Conservation (phyloP, 2,113 vertebrate genomes). For the Zapornia atra region DNA sequence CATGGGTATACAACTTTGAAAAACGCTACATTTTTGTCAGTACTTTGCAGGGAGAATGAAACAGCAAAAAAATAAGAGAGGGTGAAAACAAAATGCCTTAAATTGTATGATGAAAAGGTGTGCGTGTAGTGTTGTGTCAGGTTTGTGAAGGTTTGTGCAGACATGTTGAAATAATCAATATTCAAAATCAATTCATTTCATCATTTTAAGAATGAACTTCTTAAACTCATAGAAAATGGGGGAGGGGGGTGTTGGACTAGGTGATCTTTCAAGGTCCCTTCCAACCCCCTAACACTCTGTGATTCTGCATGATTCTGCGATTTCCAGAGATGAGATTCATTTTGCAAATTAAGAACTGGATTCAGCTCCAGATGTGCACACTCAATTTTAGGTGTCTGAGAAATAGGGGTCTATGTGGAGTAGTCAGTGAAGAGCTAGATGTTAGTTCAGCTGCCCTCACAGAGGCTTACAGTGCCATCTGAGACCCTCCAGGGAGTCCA, state of each 20-base stretch:
- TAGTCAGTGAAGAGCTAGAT: background rate
- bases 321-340: background rate
- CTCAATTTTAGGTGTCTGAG: background rate
- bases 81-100: conserved; percentile 63
- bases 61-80: background rate
- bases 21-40: background rate
- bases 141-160: background rate
- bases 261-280: too few relatives aligned
- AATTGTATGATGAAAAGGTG: background rate
- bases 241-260: too few relatives aligned
- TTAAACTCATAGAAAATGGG: background rate
- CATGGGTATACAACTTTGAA: background rate
- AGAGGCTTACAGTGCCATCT: background rate
- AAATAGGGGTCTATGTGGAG: background rate
- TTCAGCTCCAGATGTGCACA: background rate
- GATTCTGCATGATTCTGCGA: too few relatives aligned
- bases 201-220: background rate
- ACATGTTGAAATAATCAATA: background rate
- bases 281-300: too few relatives aligned
- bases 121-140: background rate
- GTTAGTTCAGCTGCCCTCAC: background rate
- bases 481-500: background rate
- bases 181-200: background rate
- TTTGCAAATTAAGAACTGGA: background rate
- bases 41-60: background rate